These are phyloP conservation scores for Acronicta aceris DNA, from an alignment of 2,888 invertebrate genomes.

Conservation along the genomic window DNA sequence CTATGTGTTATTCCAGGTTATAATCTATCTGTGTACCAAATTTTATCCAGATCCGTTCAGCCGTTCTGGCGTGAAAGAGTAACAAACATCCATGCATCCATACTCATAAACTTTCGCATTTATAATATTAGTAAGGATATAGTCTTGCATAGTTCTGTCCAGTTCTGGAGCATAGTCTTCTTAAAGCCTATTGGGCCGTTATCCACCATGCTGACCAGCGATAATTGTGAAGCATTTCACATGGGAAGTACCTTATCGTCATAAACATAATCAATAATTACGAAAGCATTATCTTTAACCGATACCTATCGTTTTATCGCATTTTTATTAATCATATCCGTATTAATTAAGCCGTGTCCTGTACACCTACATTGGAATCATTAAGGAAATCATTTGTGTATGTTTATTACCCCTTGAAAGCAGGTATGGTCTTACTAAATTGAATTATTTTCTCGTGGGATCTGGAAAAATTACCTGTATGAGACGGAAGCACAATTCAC, in stretches of 20 bases:
- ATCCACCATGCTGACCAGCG: no score
- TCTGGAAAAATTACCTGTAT: not conserved
- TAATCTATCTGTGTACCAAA: no score
- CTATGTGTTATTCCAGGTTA: no score
- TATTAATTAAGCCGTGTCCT: constrained; percentile 17
- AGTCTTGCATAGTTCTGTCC: not conserved
- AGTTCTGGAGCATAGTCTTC: not conserved
- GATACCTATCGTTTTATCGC: constrained; percentile 15
- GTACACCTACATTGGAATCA: constrained; percentile 10
- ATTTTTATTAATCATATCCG: constrained; percentile 16
- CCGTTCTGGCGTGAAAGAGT: no score
- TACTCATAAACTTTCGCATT: no score
- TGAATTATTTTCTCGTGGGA: constrained; percentile 6
- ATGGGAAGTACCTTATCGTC: constrained; percentile 1
- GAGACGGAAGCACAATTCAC: no score
- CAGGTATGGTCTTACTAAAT: constrained; percentile 4
- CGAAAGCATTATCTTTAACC: constrained; percentile 13
- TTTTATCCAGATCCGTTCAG: no score
- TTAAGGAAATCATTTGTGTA: constrained; percentile 25
- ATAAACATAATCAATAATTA: constrained; percentile 18
- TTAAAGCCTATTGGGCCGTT: not conserved
- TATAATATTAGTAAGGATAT: no score
- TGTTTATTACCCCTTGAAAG: constrained; percentile 13
- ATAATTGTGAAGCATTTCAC: not conserved
- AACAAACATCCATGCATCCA: no score